Percentiles rank a stretch among this genome's conserved stretches.
phyloP scores from a whole-genome alignment of 2,113 vertebrate genomes.

The Chiloscyllium plagiosum region DNA sequence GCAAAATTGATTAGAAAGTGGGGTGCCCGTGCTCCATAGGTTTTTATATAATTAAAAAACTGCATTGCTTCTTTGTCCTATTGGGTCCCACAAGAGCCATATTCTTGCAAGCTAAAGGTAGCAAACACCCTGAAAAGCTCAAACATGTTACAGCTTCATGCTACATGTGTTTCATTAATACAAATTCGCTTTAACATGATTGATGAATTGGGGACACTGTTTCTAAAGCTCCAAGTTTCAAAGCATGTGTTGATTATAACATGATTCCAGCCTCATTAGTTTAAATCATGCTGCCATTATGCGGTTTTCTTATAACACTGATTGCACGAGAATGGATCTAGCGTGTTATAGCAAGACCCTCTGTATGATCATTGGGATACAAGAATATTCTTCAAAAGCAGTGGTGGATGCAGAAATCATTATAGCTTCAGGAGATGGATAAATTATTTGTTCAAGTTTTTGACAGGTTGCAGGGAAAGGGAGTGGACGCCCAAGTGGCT shows the following conservation, averaged over 20 bases:
- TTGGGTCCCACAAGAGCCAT: background rate
- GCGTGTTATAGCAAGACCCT: no score
- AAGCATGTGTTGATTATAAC: no score
- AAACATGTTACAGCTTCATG: no score
- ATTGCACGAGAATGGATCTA: no score
- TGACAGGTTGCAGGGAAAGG: background rate
- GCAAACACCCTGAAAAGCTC: background rate
- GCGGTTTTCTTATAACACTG: no score
- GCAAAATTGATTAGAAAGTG: slow-evolving; percentile 19
- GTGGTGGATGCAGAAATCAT: background rate
- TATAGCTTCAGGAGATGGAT: background rate
- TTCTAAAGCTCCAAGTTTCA: no score
- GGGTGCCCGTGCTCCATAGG: background rate
- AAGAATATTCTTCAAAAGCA: background rate
- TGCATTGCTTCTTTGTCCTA: background rate
- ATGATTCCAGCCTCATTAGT: no score
- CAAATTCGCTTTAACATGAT: no score
- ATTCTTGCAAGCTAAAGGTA: background rate
- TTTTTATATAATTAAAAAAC: background rate
- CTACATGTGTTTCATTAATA: no score
- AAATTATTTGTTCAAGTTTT: background rate
- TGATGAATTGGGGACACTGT: no score
- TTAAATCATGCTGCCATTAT: no score
- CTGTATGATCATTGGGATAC: background rate
- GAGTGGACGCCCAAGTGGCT: background rate